A percentile compares a stretch with the other conserved stretches of the same genome.
Evolutionary conservation across 2,113 vertebrate genomes (phyloP).

Genomic region (Rhodinocichla rosea): DNA sequence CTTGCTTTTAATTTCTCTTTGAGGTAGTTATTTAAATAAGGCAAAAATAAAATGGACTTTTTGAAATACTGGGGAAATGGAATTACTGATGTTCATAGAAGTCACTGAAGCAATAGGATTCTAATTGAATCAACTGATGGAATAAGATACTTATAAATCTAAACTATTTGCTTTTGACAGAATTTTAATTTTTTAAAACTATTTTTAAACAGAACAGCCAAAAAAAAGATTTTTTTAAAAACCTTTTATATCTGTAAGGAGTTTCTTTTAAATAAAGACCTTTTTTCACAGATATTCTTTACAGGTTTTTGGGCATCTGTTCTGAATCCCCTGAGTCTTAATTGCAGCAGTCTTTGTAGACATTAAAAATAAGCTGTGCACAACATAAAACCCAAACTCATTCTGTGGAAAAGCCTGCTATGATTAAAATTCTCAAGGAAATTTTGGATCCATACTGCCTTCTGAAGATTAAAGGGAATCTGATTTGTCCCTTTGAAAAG

Average conservation of each 20-base stretch:
- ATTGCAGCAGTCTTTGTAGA: not conserved
- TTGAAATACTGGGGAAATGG: not conserved
- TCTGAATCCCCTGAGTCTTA: not conserved
- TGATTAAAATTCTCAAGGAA: not conserved
- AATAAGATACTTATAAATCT: not conserved
- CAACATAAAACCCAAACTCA: not conserved
- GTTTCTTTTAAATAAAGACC: not conserved
- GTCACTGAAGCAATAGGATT: not conserved
- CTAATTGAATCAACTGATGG: not conserved
- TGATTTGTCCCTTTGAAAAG: not conserved
- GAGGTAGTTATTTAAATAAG: not conserved
- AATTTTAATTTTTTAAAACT: not conserved
- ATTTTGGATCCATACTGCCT: not conserved
- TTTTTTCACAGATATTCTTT: not conserved
- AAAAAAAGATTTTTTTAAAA: rapidly evolving
- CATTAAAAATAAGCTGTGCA: not conserved
- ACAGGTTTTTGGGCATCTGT: not conserved
- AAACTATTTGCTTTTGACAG: not conserved
- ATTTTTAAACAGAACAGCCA: not conserved
- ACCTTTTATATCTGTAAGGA: not conserved
- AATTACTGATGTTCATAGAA: not conserved
- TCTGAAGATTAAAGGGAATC: not conserved
- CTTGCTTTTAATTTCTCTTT: not conserved
- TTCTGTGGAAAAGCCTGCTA: not conserved
- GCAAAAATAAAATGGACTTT: not conserved